phyloP scores from a whole-genome alignment of 2,888 invertebrate genomes.

The Athripsodes cinereus region DNA sequence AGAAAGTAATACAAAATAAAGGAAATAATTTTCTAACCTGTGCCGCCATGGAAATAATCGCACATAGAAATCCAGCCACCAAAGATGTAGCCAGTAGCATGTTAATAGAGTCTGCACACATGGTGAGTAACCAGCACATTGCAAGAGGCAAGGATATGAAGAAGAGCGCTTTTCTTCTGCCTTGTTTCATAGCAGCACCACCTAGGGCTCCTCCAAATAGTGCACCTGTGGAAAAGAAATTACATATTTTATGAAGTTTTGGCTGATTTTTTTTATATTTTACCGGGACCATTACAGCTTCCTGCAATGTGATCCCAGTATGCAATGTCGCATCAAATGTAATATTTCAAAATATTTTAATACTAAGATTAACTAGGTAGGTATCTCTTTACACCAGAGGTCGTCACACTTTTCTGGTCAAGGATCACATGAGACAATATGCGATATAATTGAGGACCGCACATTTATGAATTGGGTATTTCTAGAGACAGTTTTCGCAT shows the following conservation, averaged over 20 bases:
- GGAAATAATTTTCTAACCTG: too few species aligned
- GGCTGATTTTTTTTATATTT: neutral
- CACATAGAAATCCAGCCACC: constrained; percentile 71
- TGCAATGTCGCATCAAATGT: too few species aligned
- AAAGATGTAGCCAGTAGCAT: constrained; percentile 75
- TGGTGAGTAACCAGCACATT: constrained; percentile 72
- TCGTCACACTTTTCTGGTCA: too few species aligned
- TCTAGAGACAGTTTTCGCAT: too few species aligned
- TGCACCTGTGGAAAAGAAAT: constrained; percentile 52
- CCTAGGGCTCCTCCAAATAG: constrained; percentile 74
- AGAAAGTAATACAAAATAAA: too few species aligned
- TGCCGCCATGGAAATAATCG: constrained; percentile 67
- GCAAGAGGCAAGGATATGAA: constrained; percentile 66
- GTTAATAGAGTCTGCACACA: constrained; percentile 65
- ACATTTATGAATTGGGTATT: too few species aligned
- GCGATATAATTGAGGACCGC: too few species aligned
- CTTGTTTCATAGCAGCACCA: constrained; percentile 70
- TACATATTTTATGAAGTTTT: neutral
- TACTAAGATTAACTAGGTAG: too few species aligned
- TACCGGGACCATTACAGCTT: neutral
- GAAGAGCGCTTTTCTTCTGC: constrained; percentile 62
- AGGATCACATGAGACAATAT: too few species aligned
- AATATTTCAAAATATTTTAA: too few species aligned
- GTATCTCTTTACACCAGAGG: too few species aligned
- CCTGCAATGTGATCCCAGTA: neutral